A percentile compares a stretch with the other conserved stretches of the same genome.
Conservation (phyloP, 1,140 invertebrate genomes). For the Zaprionus taronus region DNA sequence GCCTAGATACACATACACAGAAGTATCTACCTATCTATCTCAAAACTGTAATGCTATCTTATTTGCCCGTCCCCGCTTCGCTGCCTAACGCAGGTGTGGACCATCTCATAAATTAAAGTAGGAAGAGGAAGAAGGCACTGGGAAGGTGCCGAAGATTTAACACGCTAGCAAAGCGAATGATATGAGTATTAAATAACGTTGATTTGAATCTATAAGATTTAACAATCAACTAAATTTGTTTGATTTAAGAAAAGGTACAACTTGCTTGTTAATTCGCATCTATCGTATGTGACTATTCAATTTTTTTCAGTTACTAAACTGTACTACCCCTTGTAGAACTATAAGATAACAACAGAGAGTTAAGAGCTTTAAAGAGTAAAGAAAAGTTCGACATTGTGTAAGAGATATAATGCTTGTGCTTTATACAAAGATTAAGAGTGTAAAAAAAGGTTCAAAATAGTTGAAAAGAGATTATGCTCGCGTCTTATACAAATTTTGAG, state of each 20-base stretch:
- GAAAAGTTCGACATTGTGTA: not conserved
- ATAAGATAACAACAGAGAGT: not conserved
- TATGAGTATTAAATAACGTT: not conserved
- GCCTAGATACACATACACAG: not conserved
- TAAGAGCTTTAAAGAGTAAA: not conserved
- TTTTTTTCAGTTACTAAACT: too few species aligned
- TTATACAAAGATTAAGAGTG: not conserved
- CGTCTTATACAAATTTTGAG: not conserved
- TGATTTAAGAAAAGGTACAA: not conserved
- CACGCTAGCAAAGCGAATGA: not conserved
- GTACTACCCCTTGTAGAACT: not conserved
- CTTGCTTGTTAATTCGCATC: not conserved
- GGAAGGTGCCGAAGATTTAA: constrained; percentile 7
- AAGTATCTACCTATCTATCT: not conserved
- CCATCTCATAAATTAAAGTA: constrained; percentile 19
- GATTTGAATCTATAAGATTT: not conserved
- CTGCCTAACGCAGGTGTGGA: constrained; percentile 17
- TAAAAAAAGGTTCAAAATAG: not conserved
- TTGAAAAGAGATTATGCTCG: not conserved
- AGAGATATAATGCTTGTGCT: not conserved
- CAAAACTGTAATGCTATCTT: constrained; percentile 30
- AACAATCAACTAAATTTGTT: not conserved
- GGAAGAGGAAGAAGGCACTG: not conserved
- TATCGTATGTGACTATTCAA: not conserved
- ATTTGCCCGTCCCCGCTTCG: constrained; percentile 21